Evolutionary conservation across 2,113 vertebrate genomes (phyloP), one percentile per base, ranked within the genome.

Genomic region (Neopipo cinnamomea): DNA sequence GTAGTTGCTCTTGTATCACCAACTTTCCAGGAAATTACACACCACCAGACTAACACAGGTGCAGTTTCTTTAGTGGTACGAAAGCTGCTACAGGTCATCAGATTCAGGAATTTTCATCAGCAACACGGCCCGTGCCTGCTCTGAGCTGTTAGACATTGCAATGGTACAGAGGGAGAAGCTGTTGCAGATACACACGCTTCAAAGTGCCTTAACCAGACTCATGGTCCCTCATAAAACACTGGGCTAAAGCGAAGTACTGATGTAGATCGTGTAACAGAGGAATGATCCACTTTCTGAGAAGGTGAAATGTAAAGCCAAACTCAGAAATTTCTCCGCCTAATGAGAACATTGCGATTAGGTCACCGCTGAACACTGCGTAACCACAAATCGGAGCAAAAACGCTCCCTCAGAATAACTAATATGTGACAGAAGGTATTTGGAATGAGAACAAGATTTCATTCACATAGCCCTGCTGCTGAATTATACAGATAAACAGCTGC

Each of bases 401-500:
- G 71, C 91, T 94, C 88, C 93, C 95, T 94, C 74, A 82, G 81
- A 95, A 35, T 35, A 87, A 82, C 37, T 83, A 75, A 59, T 63
- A 85, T 5, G 75, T 88, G 95, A 90, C 88, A 94, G 88, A 55
- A 90, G 85, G 82, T 80, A 63, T 68, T 52, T 88, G 95, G 95
- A 97, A 88, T 30, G 67, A 89, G 82, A 93, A 93, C 82, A 93
- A 80, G 93, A 88, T 59, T 88, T 94, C 52, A 55, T 39, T 91
- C 74, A 35, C 0, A 0, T 3, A 75, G 67, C 9, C 55, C 67
- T 80, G 18, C 78, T 85, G 85, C 47, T 80, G 90, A 88, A 35
- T 73, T 79, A 39, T 28, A 33, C 14, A 82, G 49, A 49, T 75
- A 88, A 91, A 95, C 62, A 93, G 76, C 1, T 2, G 65, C 49